A percentile compares a stretch with the other conserved stretches of the same genome.
Conservation (phyloP, 2,113 vertebrate genomes). For the Notarius lentiginosus region DNA sequence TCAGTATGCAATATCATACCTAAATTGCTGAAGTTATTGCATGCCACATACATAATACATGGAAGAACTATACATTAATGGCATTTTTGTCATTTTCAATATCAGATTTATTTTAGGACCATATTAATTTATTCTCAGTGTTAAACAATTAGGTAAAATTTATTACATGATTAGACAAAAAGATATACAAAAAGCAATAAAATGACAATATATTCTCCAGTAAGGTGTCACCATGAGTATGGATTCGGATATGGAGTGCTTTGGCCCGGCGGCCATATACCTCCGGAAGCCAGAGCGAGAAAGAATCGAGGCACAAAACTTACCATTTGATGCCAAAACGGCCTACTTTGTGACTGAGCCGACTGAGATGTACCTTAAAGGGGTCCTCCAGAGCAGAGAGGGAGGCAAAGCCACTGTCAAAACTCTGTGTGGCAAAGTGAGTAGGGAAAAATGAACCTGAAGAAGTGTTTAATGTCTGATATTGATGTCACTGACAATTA, state of each 20-base stretch:
- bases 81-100: neutral
- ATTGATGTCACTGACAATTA: neutral
- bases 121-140: neutral
- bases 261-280: slow-evolving; percentile 79
- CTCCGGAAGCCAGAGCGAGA: slow-evolving; percentile 86
- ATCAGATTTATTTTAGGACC: neutral
- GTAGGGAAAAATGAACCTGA: neutral
- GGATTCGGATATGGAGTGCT: slow-evolving; percentile 82
- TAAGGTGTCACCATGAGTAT: slow-evolving; percentile 69
- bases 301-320: slow-evolving; percentile 70
- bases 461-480: neutral
- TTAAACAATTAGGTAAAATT: neutral
- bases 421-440: slow-evolving; percentile 74
- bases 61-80: neutral
- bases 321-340: slow-evolving; percentile 53
- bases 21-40: neutral
- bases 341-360: slow-evolving; percentile 74
- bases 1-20: neutral
- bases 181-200: neutral
- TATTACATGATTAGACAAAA: neutral
- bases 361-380: slow-evolving; percentile 81
- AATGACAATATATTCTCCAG: neutral
- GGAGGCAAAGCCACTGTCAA: slow-evolving; percentile 80
- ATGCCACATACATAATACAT: neutral
- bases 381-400: slow-evolving; percentile 74